Evolutionary conservation across 1,140 invertebrate genomes (phyloP).

Genomic region (Nomia melanderi): DNA sequence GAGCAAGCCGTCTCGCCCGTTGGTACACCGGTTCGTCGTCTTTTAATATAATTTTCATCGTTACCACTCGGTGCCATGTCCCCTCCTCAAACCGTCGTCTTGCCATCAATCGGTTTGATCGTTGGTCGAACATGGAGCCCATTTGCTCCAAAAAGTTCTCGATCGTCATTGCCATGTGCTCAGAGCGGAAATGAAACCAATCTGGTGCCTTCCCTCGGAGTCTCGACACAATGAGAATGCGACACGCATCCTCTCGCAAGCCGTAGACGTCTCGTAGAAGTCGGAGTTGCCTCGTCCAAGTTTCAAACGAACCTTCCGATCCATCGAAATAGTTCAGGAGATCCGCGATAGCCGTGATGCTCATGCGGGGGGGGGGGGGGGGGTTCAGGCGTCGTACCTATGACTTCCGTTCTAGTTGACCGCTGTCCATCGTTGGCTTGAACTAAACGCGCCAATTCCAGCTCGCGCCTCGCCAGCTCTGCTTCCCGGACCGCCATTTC

Average conservation of each 20-base stretch:
- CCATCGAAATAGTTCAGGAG: background rate
- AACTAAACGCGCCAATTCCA: no score
- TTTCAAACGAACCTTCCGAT: background rate
- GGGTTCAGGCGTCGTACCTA: no score
- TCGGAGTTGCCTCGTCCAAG: background rate
- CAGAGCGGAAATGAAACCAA: background rate
- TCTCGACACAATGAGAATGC: background rate
- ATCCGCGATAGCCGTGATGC: no score
- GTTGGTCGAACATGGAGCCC: background rate
- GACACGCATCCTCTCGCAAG: background rate
- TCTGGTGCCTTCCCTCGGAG: background rate
- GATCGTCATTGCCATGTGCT: background rate
- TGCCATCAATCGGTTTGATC: background rate
- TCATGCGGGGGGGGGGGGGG: no score
- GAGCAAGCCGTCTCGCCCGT: background rate
- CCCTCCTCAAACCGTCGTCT: conserved; percentile 6
- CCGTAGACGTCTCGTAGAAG: background rate
- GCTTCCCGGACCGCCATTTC: no score
- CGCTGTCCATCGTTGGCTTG: no score
- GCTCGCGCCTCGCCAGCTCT: no score
- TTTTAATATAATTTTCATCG: background rate
- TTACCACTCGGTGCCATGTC: conserved; percentile 2
- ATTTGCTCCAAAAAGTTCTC: background rate
- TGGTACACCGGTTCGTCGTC: background rate
- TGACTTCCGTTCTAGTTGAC: no score